Evolutionary conservation across 2,113 vertebrate genomes (phyloP), one percentile per base, ranked within the genome.

Genomic region (Erythrocercus mccallii): DNA sequence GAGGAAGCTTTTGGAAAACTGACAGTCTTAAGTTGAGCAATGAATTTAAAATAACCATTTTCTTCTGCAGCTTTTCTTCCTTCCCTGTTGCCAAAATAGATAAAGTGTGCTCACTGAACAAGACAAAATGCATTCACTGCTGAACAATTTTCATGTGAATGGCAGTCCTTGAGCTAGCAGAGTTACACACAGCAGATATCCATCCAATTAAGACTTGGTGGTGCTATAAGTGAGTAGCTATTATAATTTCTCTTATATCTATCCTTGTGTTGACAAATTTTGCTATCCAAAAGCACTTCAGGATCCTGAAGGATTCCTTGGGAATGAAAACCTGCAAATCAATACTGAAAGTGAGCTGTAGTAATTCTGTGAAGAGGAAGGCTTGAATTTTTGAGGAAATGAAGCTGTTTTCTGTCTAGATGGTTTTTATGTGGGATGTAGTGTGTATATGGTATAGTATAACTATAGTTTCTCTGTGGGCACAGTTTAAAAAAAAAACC

Each of bases 121-220:
- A 91, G 95, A 93, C 86, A 92, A 87, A 94, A 96, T 44, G 56
- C 80, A 86, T 94, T 97, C 92, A 85, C 50, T 91, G 73, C 64
- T 94, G 92, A 96, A 82, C 86, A 70, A 86, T 96, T 95, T 96
- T 93, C 94, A 86, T 96, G 82, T 95, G 94, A 97, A 96, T 95
- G 92, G 38, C 86, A 92, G 97, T 97, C 96, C 96, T 98, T 97
- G 96, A 97, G 97, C 90, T 73, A 51, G 64, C 66, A 81, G 79
- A 84, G 86, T 81, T 81, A 88, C 58, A 68, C 56, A 66, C 60
- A 51, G 61, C 92, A 90, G 86, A 93, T 93, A 97, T 66, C 91
- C 87, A 82, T 95, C 70, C 93, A 92, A 74, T 96, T 97, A 96
- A 95, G 92, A 77, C 42, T 73, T 60, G 79, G 50, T 1, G 0